Base-by-base conservation (phyloP, 2,113 vertebrate genomes). In the Poeciliopsis turrubarensis region DNA sequence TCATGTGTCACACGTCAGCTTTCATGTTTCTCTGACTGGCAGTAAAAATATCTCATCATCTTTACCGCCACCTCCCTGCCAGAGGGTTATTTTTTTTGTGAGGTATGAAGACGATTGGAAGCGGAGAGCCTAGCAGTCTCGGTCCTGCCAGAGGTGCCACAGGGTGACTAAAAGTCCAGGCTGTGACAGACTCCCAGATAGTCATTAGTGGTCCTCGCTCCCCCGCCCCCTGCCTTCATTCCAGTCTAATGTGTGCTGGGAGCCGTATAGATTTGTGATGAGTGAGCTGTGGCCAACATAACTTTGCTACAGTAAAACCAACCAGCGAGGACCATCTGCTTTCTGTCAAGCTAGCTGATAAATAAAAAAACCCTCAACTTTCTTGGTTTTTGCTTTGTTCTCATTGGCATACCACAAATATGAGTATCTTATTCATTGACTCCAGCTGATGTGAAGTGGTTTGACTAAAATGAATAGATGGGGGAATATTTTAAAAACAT, bases 141-240 rank as follows among this genome's bases (percentile, higher is more conserved):
- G 37, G 75, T 85, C 29, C 44, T 78, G 77, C 85, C 68, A 77
- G 71, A 73, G 63, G 72, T 83, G 62, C 72, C 39, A 25, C 39
- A 74, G 73, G 75, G 37, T 60, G 65, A 83, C 72, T 79, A 73
- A 77, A 70, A 82, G 76, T 86, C 75, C 65, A 70, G 73, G 65
- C 57, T 79, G 26, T 66, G 73, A 83, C 62, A 27, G 61, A n/a
- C 62, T 71, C 57, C 47, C 81, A 78, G 76, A 78, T 70, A 81
- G 75, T 76, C 26, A 76, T 86, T 89, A 77, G 79, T 77, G 73
- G 44, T 27, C 65, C 47, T 31, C 34, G 3, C 60, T 26, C 41
- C 26, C 69, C 71, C 83, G 85, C 73, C 73, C 76, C 65, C 80
- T 72, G 14, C 73, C 25, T 64, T 47, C 70, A 60, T 34, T 70